Evolutionary conservation across 2,888 invertebrate species (phyloP), one percentile per base, ranked within the genome.

Genomic region (Lamproptera curius): DNA sequence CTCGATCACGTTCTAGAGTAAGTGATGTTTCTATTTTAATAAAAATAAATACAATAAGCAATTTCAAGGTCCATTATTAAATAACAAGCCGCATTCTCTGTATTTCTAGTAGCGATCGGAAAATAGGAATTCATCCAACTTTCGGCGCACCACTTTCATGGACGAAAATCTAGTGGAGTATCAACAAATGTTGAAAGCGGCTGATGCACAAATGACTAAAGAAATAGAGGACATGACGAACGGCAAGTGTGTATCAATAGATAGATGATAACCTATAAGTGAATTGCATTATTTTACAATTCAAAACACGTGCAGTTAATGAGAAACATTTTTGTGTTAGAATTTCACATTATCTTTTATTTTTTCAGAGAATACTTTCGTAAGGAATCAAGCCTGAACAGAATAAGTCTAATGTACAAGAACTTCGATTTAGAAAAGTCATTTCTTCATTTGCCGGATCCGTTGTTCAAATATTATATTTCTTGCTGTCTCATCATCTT

Each of bases 151-250:
- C 0, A 87, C 89, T 6, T 93, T 93, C 55, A 92, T 93, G 92
- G 92, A 92, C 50, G 91, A 91, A 48, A 92, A 91, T 68, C 59
- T 86, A 23, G 90, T 90, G 15, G 89, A 91, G 63, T 93, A 92
- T 63, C 90, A 91, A 57, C 89, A 92, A 65, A 90, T 91, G 88
- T 71, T 92, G 44, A 90, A 89, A 63, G 88, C 90, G n/a, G 93
- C 93, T 5, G 87, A 95, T 66, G 90, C 91, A 6, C 93, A 94
- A 67, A 95, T 96, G 94, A 91, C 92, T 42, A 90, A 92, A 26
- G 94, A 94, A 56, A 93, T 96, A 55, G 92, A 95, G 58, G 91
- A 92, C 58, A 94, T 96, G 93, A 93, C 94, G n/a, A 91, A 94
- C 53, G 93, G 94, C 50, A 94, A 94, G 85, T 87, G 66, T 57